These are phyloP conservation scores for Hucho hucho DNA, from an alignment of 2,113 vertebrate species.

Conservation along the genomic window DNA sequence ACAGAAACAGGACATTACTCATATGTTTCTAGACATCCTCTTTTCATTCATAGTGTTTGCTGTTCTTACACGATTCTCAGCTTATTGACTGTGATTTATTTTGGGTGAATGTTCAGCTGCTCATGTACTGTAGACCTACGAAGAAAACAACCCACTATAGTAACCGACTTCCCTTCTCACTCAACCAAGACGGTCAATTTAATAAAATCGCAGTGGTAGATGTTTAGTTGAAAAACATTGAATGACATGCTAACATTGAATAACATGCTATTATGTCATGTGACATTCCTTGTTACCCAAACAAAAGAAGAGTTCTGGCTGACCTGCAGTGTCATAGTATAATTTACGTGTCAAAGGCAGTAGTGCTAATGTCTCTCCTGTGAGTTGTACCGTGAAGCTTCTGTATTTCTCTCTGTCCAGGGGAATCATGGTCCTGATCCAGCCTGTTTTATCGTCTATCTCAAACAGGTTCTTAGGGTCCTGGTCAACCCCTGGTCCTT, in stretches of 20 bases:
- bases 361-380: background rate
- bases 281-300: background rate
- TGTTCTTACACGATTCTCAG: background rate
- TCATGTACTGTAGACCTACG: background rate
- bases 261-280: background rate
- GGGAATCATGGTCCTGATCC: conserved; percentile 84
- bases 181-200: background rate
- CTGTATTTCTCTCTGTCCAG: conserved; percentile 89
- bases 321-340: background rate
- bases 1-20: background rate
- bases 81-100: background rate
- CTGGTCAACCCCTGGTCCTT: conserved; percentile 92
- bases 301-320: background rate
- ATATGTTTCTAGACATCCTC: background rate
- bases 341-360: background rate
- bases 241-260: background rate
- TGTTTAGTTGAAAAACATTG: background rate
- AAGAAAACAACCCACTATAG: background rate
- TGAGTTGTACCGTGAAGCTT: conserved; percentile 80
- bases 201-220: background rate
- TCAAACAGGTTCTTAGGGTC: conserved; percentile 89
- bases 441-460: conserved; percentile 87
- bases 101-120: background rate
- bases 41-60: background rate
- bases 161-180: background rate